phyloP scores from a whole-genome alignment of 2,113 vertebrate species.

The Stigmatopora nigra region DNA sequence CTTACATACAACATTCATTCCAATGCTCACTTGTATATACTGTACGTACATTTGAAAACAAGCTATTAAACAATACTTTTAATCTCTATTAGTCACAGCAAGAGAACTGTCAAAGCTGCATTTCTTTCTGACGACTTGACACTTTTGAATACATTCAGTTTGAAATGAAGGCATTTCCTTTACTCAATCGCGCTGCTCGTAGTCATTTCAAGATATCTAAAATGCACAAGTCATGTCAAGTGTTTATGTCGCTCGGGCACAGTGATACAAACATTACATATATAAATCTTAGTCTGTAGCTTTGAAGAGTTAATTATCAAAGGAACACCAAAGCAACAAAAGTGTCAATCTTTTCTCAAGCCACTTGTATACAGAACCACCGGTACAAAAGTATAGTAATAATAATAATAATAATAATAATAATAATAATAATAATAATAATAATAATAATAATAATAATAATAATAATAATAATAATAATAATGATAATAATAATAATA shows the following conservation, averaged over 20 bases:
- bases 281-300: constrained; percentile 40
- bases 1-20: constrained; percentile 23
- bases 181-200: constrained; percentile 31
- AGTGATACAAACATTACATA: constrained; percentile 44
- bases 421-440: constrained; percentile 37
- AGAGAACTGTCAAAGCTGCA: constrained; percentile 6
- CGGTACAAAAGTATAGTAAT: constrained; percentile 62
- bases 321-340: constrained; percentile 35
- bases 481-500: constrained; percentile 22
- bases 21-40: constrained; percentile 19
- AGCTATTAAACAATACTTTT: constrained; percentile 32
- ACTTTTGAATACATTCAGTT: constrained; percentile 54
- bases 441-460: constrained; percentile 39
- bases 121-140: background rate
- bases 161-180: constrained; percentile 46
- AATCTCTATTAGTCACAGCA: constrained; percentile 39
- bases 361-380: constrained; percentile 51
- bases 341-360: constrained; percentile 42
- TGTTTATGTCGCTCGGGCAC: constrained; percentile 45
- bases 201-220: constrained; percentile 5
- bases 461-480: constrained; percentile 39
- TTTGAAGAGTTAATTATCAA: constrained; percentile 37
- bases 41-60: constrained; percentile 18
- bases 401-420: constrained; percentile 8
- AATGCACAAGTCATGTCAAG: constrained; percentile 35